phyloP scores from a whole-genome alignment of 2,888 invertebrate species.

The Cephus sareptanus region DNA sequence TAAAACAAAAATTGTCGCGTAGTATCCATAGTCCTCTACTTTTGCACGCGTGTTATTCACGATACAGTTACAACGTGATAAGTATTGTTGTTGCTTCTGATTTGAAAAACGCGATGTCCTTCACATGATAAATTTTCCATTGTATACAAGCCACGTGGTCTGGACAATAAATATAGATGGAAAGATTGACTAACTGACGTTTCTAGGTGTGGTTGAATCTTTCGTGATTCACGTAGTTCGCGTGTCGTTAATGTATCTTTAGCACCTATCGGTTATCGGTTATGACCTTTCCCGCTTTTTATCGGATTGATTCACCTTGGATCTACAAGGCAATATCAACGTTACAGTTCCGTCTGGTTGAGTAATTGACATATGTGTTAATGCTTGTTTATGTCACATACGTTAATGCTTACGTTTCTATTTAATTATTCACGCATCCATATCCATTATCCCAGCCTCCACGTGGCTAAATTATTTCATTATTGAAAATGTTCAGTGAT shows the following conservation, averaged over 20 bases:
- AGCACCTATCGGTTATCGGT: constrained; percentile 1
- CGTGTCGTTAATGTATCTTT: constrained; percentile 9
- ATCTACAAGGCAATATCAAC: background rate
- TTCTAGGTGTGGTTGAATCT: constrained; percentile 15
- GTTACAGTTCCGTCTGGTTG: background rate
- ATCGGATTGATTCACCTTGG: background rate
- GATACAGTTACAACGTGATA: background rate
- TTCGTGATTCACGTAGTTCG: constrained; percentile 28
- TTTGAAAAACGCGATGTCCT: background rate
- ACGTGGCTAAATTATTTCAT: background rate
- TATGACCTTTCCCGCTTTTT: background rate
- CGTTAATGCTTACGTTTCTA: background rate
- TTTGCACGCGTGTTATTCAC: background rate
- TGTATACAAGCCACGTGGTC: background rate
- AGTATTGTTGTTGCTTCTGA: background rate
- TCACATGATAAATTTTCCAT: background rate
- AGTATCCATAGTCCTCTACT: background rate
- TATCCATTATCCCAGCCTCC: background rate
- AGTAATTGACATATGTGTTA: background rate
- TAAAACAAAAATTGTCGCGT: background rate
- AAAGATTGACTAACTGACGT: background rate
- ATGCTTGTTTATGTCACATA: background rate
- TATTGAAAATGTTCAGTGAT: background rate
- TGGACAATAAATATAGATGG: background rate
- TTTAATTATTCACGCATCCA: background rate